Percentiles rank a stretch among this genome's conserved stretches.
phyloP scores from a whole-genome alignment of 2,797 vertebrate genomes.

The Bovichtus diacanthus region DNA sequence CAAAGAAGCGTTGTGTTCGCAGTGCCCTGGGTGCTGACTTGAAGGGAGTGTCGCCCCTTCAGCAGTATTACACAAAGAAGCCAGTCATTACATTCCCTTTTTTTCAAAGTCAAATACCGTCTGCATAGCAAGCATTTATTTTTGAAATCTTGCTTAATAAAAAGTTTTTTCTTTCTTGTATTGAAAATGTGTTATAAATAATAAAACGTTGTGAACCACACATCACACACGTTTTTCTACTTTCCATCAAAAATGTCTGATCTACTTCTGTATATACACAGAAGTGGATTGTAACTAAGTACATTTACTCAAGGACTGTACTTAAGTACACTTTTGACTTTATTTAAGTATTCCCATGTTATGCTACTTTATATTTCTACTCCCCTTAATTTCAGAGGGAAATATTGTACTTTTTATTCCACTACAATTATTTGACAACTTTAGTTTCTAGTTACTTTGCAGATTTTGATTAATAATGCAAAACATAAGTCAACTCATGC shows the following conservation, averaged over 20 bases:
- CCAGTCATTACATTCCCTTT: neutral
- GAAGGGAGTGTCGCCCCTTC: neutral
- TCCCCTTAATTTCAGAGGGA: too few relatives aligned
- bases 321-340: too few relatives aligned
- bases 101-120: neutral
- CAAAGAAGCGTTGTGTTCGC: rapidly evolving
- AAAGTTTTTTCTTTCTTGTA: neutral
- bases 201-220: neutral
- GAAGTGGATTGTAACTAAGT: too few relatives aligned
- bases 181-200: neutral
- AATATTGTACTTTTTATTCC: too few relatives aligned
- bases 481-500: too few relatives aligned
- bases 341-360: too few relatives aligned
- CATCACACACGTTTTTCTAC: neutral
- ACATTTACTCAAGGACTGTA: too few relatives aligned
- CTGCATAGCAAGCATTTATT: neutral
- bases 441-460: too few relatives aligned
- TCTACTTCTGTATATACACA: neutral
- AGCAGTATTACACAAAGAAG: neutral
- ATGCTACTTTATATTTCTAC: too few relatives aligned
- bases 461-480: too few relatives aligned
- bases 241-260: neutral
- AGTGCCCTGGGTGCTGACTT: neutral
- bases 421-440: too few relatives aligned
- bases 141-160: neutral